A percentile compares a stretch with the other conserved stretches of the same genome.
Evolutionary conservation across 2,888 invertebrate genomes (phyloP).

Genomic region (Siphlonurus alternatus): DNA sequence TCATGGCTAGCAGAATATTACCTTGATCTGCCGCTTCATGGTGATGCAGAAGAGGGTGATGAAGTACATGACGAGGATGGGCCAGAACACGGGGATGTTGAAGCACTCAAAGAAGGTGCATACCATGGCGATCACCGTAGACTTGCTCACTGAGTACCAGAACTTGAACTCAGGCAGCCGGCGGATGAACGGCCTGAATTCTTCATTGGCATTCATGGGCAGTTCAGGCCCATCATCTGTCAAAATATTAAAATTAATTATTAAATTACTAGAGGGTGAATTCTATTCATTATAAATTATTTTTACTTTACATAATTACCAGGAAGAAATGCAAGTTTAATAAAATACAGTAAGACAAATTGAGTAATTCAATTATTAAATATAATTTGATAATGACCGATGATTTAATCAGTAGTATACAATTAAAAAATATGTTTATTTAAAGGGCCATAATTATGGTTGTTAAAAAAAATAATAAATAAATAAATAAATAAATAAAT

Average conservation of each 20-base stretch:
- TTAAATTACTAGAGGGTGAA: background rate
- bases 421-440: too few species aligned
- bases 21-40: slow-evolving; percentile 99
- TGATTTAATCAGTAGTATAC: too few species aligned
- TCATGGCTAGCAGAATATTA: too few species aligned
- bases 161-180: slow-evolving; percentile 99
- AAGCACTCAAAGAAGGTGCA: slow-evolving; percentile 97
- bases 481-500: slow-evolving; percentile 7
- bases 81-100: slow-evolving; percentile 99
- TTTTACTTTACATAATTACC: too few species aligned
- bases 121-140: slow-evolving; percentile 71
- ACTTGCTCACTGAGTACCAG: slow-evolving; percentile 94
- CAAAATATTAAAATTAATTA: slow-evolving; percentile 11
- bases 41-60: slow-evolving; percentile 96
- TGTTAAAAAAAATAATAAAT: too few species aligned
- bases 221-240: slow-evolving; percentile 78
- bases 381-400: too few species aligned
- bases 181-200: slow-evolving; percentile 93
- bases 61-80: slow-evolving; percentile 99
- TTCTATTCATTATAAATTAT: too few species aligned
- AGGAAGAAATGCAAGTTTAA: too few species aligned
- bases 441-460: too few species aligned
- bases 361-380: background rate
- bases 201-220: slow-evolving; percentile 89
- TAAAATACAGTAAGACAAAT: too few species aligned